Conservation (phyloP, 1,140 invertebrate genomes). For the Condylostylus longicornis region DNA sequence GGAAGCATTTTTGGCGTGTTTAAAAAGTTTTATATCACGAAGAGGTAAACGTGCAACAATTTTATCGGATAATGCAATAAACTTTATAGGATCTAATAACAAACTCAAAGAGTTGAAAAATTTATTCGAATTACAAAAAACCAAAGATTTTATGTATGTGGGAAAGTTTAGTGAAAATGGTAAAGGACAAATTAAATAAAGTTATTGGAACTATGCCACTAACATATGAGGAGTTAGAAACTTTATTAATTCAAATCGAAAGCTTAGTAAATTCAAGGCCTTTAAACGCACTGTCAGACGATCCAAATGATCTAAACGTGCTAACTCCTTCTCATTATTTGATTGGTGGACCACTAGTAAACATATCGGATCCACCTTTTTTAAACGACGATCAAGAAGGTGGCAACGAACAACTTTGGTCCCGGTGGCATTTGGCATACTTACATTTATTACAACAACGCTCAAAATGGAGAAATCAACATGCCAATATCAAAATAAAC, state of each 20-base stretch:
- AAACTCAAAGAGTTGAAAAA: too few species aligned
- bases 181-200: conserved; percentile 17
- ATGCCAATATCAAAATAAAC: too few species aligned
- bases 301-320: conserved; percentile 16
- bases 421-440: too few species aligned
- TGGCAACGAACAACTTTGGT: too few species aligned
- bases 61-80: conserved; percentile 21
- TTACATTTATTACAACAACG: too few species aligned
- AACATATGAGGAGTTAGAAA: conserved; percentile 16
- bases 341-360: conserved; percentile 17
- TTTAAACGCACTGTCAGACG: conserved; percentile 13
- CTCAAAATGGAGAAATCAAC: too few species aligned
- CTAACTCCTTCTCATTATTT: conserved; percentile 31
- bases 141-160: conserved; percentile 19
- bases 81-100: conserved; percentile 11
- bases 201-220: conserved; percentile 12
- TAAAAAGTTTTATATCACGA: background rate
- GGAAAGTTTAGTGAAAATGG: conserved; percentile 17
- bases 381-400: too few species aligned
- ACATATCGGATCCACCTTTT: conserved; percentile 8
- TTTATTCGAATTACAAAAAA: too few species aligned
- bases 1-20: background rate
- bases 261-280: conserved; percentile 19
- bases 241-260: conserved; percentile 17
- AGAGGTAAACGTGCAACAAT: conserved; percentile 2